These are phyloP conservation scores for Daubentonia madagascariensis DNA, from an alignment of 2,113 vertebrate species.

Conservation along the genomic window DNA sequence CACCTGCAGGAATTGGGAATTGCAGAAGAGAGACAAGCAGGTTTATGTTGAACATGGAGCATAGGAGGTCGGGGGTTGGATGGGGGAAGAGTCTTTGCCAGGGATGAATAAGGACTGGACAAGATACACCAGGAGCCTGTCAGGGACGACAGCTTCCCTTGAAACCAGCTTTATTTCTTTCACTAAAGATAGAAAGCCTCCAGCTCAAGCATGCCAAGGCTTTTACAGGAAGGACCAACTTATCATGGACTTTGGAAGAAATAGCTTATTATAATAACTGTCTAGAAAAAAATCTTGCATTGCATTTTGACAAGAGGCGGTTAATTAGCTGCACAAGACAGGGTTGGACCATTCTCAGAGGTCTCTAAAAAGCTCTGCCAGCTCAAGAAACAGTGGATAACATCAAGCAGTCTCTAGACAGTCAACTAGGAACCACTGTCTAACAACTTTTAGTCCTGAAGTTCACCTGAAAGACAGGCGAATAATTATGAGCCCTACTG, in stretches of 20 bases:
- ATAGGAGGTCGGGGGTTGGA: rapidly evolving
- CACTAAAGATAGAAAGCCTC: constrained; percentile 11
- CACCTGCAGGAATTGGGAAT: not conserved
- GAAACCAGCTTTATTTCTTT: not conserved
- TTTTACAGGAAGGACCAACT: not conserved
- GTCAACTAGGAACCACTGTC: constrained; percentile 43
- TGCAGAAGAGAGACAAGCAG: not conserved
- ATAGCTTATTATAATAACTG: constrained; percentile 57
- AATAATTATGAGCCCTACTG: constrained; percentile 66
- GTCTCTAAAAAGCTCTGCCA: constrained; percentile 62
- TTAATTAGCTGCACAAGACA: constrained; percentile 60
- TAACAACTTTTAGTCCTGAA: constrained; percentile 73
- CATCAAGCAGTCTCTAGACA: constrained; percentile 53
- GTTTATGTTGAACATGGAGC: not conserved
- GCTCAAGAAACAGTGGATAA: constrained; percentile 15
- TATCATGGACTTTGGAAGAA: constrained; percentile 45
- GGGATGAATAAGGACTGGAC: not conserved
- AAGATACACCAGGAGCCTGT: not conserved
- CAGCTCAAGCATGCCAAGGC: not conserved
- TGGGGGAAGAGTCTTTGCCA: not conserved
- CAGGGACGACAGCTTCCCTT: not conserved
- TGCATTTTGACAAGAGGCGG: constrained; percentile 52
- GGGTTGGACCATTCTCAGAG: not conserved
- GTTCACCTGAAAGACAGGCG: constrained; percentile 76
- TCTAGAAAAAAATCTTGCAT: constrained; percentile 18